Base-by-base conservation (phyloP, 2,113 vertebrate species). In the Spea bombifrons region DNA sequence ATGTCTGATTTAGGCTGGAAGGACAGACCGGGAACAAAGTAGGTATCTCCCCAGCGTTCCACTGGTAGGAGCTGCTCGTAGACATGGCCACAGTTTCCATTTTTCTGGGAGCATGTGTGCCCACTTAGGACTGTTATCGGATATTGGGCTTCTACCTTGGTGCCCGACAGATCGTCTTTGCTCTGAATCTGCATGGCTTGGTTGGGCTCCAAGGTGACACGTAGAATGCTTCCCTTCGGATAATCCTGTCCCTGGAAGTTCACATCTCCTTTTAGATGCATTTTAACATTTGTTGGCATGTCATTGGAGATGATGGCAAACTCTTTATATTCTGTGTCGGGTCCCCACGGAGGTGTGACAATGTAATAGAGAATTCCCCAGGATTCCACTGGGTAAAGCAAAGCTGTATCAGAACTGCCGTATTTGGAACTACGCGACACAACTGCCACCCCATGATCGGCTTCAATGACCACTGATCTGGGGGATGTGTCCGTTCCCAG, bases 31-130 rank as follows among this genome's bases (percentile, higher is more conserved):
- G 90, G 84, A 1, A 94, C 73, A 0, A 91, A 0, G 1, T 90
- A 94, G 15, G 10, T 77, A 0, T 45, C 80, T 9, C 90, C 92
- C 93, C 93, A 94, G 0, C 3, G 57, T 3, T 5, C 57, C 0
- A 90, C 70, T 0, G 91, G 92, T 17, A 89, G 80, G 3, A 94
- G 88, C 80, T 94, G 91, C 74, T 94, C 92, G 1, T 85, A 90
- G 6, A 91, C 89, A 0, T 90, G 86, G 78, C 93, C 90, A 8
- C 84, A 91, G 1, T 66, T 83, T 0, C 80, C 15, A 7, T 83
- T 79, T 0, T 30, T n/a, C 84, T 81, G 84, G 0, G 82, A 81
- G 16, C 93, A 94, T 0, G 71, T 87, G 84, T 93, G 92, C 0
- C 92, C 92, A 0, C 86, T 84, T 61, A 90, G 44, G 49, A 93